phyloP scores from a whole-genome alignment of 2,888 invertebrate species.

The Quadroppia sp. region DNA sequence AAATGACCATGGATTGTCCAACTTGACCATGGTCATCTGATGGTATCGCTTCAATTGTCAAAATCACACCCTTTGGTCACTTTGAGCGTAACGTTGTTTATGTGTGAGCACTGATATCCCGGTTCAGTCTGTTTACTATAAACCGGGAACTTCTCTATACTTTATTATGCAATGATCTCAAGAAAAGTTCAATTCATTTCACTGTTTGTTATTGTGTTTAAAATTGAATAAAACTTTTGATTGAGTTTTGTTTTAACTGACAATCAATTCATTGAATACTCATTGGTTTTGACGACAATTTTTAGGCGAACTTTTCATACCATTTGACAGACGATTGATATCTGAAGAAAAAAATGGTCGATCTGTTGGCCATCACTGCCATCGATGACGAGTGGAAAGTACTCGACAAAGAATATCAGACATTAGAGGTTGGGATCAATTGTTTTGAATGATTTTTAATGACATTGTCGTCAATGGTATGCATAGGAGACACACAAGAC shows the following conservation, averaged over 20 bases:
- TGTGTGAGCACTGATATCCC: too few relatives aligned
- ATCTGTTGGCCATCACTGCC: not conserved
- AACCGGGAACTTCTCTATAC: not conserved
- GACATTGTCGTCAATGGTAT: not conserved
- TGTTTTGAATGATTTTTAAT: not conserved
- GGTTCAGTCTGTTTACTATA: too few relatives aligned
- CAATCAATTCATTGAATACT: not conserved
- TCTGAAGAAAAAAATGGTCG: not conserved
- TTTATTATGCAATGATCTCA: too few relatives aligned
- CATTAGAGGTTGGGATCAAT: slow-evolving; percentile 26
- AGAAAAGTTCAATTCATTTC: not conserved
- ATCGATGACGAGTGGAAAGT: slow-evolving; percentile 22
- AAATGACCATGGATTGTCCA: too few relatives aligned
- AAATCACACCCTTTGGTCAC: too few relatives aligned
- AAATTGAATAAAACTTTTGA: not conserved
- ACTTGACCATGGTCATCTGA: too few relatives aligned
- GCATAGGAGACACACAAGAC: slow-evolving; percentile 69
- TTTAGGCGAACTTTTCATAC: too few relatives aligned
- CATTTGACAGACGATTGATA: not conserved
- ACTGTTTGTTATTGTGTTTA: not conserved
- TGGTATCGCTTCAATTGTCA: too few relatives aligned
- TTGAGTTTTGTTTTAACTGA: not conserved
- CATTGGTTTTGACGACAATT: not conserved
- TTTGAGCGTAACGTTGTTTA: too few relatives aligned
- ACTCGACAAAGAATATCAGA: slow-evolving; percentile 29